Conservation (phyloP, 2,797 vertebrate species). For the Tangara arthus region DNA sequence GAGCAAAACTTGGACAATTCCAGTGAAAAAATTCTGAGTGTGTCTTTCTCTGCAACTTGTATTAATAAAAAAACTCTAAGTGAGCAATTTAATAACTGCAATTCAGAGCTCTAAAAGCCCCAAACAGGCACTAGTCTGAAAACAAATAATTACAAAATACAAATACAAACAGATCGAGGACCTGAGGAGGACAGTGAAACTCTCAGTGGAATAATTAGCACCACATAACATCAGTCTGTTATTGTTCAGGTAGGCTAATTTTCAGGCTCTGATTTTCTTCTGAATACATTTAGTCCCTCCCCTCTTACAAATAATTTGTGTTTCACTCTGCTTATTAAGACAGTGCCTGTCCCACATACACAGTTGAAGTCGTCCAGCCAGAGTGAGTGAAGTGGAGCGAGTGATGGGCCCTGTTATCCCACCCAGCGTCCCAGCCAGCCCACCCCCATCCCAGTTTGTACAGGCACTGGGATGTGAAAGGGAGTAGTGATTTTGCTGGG, state of each 20-base stretch:
- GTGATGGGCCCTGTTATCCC: neutral
- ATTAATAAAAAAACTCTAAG: neutral
- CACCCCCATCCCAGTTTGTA: neutral
- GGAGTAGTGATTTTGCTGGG: neutral
- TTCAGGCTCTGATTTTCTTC: neutral
- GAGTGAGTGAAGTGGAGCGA: neutral
- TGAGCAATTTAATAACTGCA: neutral
- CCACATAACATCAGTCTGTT: neutral
- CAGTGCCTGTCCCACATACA: fast-evolving
- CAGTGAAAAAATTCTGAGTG: neutral
- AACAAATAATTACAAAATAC: slow-evolving; percentile 29
- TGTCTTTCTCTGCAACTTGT: neutral
- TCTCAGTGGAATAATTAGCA: slow-evolving; percentile 22
- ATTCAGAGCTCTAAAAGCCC: neutral
- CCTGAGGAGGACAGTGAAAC: neutral
- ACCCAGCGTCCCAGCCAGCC: neutral
- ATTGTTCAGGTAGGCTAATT: neutral
- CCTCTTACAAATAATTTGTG: neutral
- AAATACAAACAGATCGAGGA: neutral
- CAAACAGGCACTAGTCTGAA: neutral
- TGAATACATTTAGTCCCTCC: neutral
- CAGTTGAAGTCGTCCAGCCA: fast-evolving
- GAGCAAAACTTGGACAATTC: neutral
- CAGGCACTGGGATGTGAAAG: fast-evolving
- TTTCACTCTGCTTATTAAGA: neutral